phyloP scores from a whole-genome alignment of 2,113 vertebrate genomes.

The Cyprinodon variegatus region DNA sequence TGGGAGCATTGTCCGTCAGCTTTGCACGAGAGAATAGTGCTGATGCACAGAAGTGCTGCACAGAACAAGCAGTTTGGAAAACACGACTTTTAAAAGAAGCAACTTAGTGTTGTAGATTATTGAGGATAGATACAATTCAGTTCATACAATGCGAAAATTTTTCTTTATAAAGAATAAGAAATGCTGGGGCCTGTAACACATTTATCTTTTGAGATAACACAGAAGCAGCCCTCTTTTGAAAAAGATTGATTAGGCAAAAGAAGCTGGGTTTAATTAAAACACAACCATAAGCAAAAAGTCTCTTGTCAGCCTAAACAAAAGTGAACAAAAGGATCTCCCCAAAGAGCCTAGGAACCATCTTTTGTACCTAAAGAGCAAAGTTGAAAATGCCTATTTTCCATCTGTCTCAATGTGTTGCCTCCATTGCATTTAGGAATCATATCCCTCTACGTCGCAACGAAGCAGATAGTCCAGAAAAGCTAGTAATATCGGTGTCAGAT shows the following conservation, averaged over 20 bases:
- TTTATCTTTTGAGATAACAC: not conserved
- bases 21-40: conserved; percentile 49
- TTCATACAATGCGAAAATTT: not conserved
- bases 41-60: conserved; percentile 51
- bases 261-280: not conserved
- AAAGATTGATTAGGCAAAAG: not conserved
- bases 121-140: not conserved
- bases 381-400: not conserved
- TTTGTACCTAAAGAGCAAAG: not conserved
- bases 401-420: conserved; percentile 4
- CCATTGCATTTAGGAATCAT: conserved; percentile 7
- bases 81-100: conserved; percentile 16
- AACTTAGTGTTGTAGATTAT: not conserved
- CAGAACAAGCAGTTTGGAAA: conserved; percentile 33
- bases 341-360: not conserved
- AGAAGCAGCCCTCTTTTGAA: not conserved
- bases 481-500: not conserved
- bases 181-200: not conserved
- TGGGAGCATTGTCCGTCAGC: conserved; percentile 57
- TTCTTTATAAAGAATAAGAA: not conserved
- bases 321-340: conserved; percentile 4
- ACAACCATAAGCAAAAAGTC: not conserved
- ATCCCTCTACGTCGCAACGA: not conserved
- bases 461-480: conserved; percentile 12
- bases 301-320: conserved; percentile 11